phyloP scores from a whole-genome alignment of 2,888 invertebrate genomes.

The Dendrolimus houi region DNA sequence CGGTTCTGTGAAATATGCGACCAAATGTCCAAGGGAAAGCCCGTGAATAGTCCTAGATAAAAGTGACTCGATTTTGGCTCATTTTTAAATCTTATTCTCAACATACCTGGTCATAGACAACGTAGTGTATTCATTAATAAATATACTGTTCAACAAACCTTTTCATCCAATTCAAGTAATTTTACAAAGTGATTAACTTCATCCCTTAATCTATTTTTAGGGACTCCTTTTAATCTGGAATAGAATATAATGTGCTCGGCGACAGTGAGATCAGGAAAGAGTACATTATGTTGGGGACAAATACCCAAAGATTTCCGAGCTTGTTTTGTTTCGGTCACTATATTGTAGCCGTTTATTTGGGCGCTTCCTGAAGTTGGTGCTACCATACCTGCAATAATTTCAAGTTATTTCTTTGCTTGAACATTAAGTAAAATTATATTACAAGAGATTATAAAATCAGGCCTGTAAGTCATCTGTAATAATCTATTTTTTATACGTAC shows the following conservation, averaged over 20 bases:
- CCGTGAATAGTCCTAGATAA: too few relatives aligned
- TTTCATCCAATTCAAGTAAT: slow-evolving; percentile 80
- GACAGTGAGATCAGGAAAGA: slow-evolving; percentile 90
- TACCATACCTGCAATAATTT: slow-evolving; percentile 74
- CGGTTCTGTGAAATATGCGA: too few relatives aligned
- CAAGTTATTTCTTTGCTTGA: neutral
- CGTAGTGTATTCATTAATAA: too few relatives aligned
- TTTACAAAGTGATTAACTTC: slow-evolving; percentile 82
- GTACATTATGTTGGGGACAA: slow-evolving; percentile 91
- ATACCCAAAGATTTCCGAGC: slow-evolving; percentile 86
- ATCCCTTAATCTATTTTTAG: slow-evolving; percentile 57
- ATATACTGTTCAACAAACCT: slow-evolving; percentile 47
- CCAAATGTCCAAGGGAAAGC: too few relatives aligned
- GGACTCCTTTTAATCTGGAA: slow-evolving; percentile 82
- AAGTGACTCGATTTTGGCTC: too few relatives aligned
- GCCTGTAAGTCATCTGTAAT: too few relatives aligned
- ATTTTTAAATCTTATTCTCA: too few relatives aligned
- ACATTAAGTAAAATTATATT: too few relatives aligned
- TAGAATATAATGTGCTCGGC: slow-evolving; percentile 90
- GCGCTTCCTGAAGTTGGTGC: slow-evolving; percentile 84
- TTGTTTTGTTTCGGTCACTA: slow-evolving; percentile 79
- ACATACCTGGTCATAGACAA: too few relatives aligned
- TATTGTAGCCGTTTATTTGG: slow-evolving; percentile 82
- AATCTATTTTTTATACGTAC: too few relatives aligned
- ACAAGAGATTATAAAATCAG: too few relatives aligned